Evolutionary conservation across 2,888 invertebrate species (phyloP), one percentile per base, ranked within the genome.

Genomic region (Cryptus viduatorius): DNA sequence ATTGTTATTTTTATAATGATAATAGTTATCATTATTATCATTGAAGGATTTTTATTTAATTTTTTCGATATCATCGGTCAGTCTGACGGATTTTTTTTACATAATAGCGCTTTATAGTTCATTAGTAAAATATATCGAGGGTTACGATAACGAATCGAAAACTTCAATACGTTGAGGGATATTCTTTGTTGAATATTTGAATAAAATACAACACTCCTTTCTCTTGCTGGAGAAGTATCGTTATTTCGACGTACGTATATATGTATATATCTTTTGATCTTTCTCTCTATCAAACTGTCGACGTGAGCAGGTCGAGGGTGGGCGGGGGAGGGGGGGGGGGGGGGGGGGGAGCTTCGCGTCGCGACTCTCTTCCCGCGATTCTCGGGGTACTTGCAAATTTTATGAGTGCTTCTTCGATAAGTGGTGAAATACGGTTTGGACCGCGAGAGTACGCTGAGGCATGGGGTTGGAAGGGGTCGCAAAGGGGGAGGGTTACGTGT

Each of bases 361-460:
- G 68, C 46, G 48, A 48, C 37, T 37, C 37, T 29, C 37, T 37
- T 4, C 37, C 5, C 68, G 67, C 67, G 76, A 82, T 67, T 85
- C 79, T 71, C 72, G 79, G 37, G 37, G 78, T 76, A 59, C 79
- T 85, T 85, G 84, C 84, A 85, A 82, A 85, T 85, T 85, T 85
- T 79, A 79, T 79, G 84, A 85, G 82, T 82, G 84, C 84, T 82
- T 85, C 79, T 79, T 79, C 82, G 79, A 79, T 85, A 85, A 85
- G 84, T 82, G 76, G 76, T 82, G 42, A 84, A 84, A 82, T 79
- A 84, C 50, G 75, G 44, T 85, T 85, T 82, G 44, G 65, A 37
- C 37, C 56, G 24, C 68, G 68, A 37, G 42, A 65, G 37, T 19
- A 61, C 14, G 59, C 59, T 12, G 48, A 29, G 42, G 68, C 4